Percentiles rank a stretch among this genome's conserved stretches.
Conservation (phyloP, 2,113 vertebrate species). For the Scartelaos histophorus region DNA sequence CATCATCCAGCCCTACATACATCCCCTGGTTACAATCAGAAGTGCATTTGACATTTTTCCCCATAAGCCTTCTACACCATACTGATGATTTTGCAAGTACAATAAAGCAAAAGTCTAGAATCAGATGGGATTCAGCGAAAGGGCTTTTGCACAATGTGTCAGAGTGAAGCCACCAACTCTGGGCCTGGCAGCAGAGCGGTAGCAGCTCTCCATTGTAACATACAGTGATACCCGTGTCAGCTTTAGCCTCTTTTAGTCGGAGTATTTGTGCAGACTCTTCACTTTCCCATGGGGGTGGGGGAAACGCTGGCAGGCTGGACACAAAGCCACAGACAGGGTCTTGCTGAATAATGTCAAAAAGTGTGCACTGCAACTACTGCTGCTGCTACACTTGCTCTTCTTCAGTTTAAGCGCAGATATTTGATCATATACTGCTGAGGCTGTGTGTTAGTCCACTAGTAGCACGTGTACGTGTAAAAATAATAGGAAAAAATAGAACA, state of each 20-base stretch:
- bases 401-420: background rate
- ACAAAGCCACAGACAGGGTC: slow-evolving; percentile 32
- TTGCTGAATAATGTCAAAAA: slow-evolving; percentile 39
- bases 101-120: slow-evolving; percentile 4
- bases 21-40: no score
- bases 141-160: slow-evolving; percentile 30
- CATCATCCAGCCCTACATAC: background rate
- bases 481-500: no score
- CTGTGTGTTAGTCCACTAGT: slow-evolving; percentile 8
- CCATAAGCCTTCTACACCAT: background rate
- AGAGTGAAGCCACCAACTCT: slow-evolving; percentile 31
- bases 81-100: background rate
- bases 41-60: no score
- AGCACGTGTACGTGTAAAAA: slow-evolving; percentile 18
- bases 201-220: slow-evolving; percentile 45
- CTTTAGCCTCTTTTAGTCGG: slow-evolving; percentile 37
- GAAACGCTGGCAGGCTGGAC: slow-evolving; percentile 10
- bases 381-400: slow-evolving; percentile 27
- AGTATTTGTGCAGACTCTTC: slow-evolving; percentile 37
- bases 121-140: slow-evolving; percentile 34
- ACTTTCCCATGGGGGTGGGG: slow-evolving; percentile 19
- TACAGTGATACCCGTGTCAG: slow-evolving; percentile 52
- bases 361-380: slow-evolving; percentile 17
- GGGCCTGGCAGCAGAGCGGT: slow-evolving; percentile 30
- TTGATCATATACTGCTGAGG: background rate